Conservation (phyloP, 2,797 vertebrate species). For the Phoeniculus purpureus region DNA sequence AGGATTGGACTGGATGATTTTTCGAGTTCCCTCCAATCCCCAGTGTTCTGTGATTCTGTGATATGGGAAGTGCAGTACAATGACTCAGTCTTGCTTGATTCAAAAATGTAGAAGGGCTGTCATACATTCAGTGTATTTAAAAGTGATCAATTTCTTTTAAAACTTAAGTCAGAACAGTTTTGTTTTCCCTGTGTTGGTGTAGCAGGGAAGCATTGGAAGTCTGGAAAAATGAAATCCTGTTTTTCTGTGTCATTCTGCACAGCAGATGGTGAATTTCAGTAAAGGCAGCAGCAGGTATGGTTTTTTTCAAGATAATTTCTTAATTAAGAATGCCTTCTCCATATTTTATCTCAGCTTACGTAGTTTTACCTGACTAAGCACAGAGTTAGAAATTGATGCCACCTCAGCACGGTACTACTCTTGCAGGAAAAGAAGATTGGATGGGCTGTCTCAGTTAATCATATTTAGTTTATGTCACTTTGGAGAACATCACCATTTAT, state of each 20-base stretch:
- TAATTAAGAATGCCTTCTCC: constrained; percentile 21
- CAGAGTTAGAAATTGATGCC: constrained; percentile 49
- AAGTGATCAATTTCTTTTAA: neutral
- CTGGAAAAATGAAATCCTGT: neutral
- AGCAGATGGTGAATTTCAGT: neutral
- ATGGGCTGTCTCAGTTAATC: constrained; percentile 56
- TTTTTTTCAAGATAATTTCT: neutral
- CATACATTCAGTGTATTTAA: neutral
- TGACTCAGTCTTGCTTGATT: neutral
- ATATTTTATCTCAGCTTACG: constrained; percentile 8
- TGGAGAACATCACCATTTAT: neutral
- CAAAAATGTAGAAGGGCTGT: neutral
- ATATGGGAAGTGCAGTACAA: neutral
- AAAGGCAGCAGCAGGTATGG: neutral
- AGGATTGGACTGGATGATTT: no score
- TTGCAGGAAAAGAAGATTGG: constrained; percentile 58
- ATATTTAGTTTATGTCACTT: constrained; percentile 42
- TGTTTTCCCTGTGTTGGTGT: neutral
- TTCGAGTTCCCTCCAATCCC: no score
- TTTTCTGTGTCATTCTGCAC: neutral
- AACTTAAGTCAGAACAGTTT: neutral
- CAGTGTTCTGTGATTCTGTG: neutral
- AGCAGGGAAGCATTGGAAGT: neutral
- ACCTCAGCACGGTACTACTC: constrained; percentile 62
- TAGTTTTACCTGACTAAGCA: constrained; percentile 56